phyloP scores from a whole-genome alignment of 2,113 vertebrate genomes.

The Xiphophorus hellerii region DNA sequence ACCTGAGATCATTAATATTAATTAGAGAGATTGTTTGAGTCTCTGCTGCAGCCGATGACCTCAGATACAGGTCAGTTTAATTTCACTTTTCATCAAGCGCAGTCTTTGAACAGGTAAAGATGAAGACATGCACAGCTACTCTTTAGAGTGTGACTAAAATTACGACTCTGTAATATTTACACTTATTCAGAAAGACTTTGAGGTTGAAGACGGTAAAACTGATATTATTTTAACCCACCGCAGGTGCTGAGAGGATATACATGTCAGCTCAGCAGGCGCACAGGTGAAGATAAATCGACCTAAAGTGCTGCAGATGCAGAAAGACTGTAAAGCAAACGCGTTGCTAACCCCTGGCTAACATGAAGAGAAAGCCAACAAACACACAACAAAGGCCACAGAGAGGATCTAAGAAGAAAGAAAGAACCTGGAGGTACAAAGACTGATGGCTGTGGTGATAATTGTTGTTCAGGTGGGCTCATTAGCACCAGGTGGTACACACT shows the following conservation, averaged over 20 bases:
- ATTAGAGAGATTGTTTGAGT: constrained; percentile 62
- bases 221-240: neutral
- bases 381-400: too few species aligned
- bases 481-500: neutral
- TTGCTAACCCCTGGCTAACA: too few species aligned
- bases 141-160: constrained; percentile 11
- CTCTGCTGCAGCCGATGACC: constrained; percentile 42
- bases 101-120: constrained; percentile 31
- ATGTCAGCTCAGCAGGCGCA: too few species aligned
- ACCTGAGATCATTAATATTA: constrained; percentile 69
- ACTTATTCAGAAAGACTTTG: neutral
- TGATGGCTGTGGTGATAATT: neutral
- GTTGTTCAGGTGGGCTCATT: neutral
- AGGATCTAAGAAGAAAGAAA: too few species aligned
- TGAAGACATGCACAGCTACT: constrained; percentile 16
- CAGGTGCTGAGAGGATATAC: too few species aligned
- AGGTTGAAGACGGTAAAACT: neutral
- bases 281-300: too few species aligned
- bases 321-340: too few species aligned
- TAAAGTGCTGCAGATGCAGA: too few species aligned
- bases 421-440: too few species aligned
- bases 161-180: neutral
- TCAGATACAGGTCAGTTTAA: constrained; percentile 48
- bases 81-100: constrained; percentile 52
- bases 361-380: too few species aligned